Evolutionary conservation across 2,888 invertebrate genomes (phyloP).

Genomic region (Parasteatoda lunata): DNA sequence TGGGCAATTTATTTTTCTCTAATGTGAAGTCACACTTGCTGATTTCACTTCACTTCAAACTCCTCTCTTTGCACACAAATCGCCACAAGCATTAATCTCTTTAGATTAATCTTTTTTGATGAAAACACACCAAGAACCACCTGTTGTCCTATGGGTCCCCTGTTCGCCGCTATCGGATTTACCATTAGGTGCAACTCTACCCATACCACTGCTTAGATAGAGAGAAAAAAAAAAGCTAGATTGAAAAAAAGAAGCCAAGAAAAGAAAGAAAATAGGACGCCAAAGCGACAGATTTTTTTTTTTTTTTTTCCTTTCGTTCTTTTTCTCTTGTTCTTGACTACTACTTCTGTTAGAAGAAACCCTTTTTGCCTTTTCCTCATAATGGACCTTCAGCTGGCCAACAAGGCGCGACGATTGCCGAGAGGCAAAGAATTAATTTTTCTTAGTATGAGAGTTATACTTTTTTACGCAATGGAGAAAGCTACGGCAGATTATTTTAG

Average conservation of each 20-base stretch:
- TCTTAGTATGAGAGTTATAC: neutral
- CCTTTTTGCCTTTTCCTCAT: constrained; percentile 46
- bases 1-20: neutral
- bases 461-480: neutral
- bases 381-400: constrained; percentile 43
- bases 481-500: neutral
- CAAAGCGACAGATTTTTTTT: constrained; percentile 48
- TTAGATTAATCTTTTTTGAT: constrained; percentile 68
- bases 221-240: constrained; percentile 11
- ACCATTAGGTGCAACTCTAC: constrained; percentile 65
- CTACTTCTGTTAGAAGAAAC: constrained; percentile 19
- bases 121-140: constrained; percentile 64
- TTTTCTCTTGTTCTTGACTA: constrained; percentile 10
- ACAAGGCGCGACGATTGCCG: constrained; percentile 12
- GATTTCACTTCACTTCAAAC: constrained; percentile 1
- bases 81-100: constrained; percentile 68
- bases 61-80: constrained; percentile 58
- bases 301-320: constrained; percentile 6
- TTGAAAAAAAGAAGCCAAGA: constrained; percentile 2
- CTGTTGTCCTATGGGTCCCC: constrained; percentile 53
- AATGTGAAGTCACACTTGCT: neutral
- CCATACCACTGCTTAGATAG: constrained; percentile 14
- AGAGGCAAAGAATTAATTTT: constrained; percentile 22
- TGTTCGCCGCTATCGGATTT: constrained; percentile 63
- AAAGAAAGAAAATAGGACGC: constrained; percentile 32